Conservation (phyloP, 2,113 vertebrate species). For the Gallinago jamesoni region DNA sequence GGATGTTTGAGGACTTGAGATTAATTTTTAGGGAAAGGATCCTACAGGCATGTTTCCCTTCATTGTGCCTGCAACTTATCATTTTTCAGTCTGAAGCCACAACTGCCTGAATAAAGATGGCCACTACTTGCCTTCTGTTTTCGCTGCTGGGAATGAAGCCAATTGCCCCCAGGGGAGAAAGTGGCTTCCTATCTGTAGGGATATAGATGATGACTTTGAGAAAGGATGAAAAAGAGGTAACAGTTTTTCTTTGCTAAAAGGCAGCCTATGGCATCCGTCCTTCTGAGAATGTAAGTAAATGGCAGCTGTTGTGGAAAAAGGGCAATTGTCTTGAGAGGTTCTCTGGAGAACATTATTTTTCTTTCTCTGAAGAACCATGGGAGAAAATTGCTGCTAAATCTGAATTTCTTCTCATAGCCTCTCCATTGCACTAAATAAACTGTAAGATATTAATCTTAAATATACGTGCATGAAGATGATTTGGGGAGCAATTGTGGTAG, state of each 20-base stretch:
- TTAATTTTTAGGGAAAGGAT: not conserved
- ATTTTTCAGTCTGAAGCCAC: slow-evolving; percentile 21
- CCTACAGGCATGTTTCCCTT: not conserved
- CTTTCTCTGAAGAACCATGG: not conserved
- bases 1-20: not conserved
- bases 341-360: slow-evolving; percentile 30
- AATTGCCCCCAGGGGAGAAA: slow-evolving; percentile 32
- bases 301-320: slow-evolving; percentile 51
- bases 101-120: slow-evolving; percentile 23
- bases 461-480: not conserved
- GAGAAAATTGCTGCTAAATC: not conserved
- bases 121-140: slow-evolving; percentile 42
- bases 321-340: slow-evolving; percentile 8
- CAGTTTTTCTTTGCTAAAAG: slow-evolving; percentile 44
- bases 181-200: slow-evolving; percentile 16
- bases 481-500: not conserved
- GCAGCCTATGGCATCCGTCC: slow-evolving; percentile 23
- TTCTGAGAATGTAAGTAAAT: slow-evolving; percentile 16
- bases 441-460: not conserved
- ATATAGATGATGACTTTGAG: slow-evolving; percentile 32
- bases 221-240: slow-evolving; percentile 28
- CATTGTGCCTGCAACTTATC: not conserved
- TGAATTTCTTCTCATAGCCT: not conserved
- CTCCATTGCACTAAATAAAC: not conserved
- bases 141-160: slow-evolving; percentile 34